Evolutionary conservation across 2,888 invertebrate species (phyloP).

Genomic region (Dermolepida albohirtum): DNA sequence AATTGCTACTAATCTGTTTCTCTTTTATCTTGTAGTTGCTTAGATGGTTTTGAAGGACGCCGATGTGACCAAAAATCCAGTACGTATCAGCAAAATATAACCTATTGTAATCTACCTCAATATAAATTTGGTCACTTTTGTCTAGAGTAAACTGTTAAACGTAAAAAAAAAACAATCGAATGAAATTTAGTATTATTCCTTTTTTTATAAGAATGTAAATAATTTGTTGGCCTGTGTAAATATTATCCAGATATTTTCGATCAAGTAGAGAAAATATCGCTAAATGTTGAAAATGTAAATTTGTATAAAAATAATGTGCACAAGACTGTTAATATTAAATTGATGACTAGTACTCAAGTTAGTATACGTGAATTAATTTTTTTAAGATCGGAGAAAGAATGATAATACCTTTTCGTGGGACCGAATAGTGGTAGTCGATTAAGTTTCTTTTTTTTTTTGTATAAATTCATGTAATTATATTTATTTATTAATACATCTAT

Average conservation of each 20-base stretch:
- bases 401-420: constrained; percentile 58
- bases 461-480: constrained; percentile 66
- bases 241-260: constrained; percentile 42
- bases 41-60: constrained; percentile 82
- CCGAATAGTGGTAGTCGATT: constrained; percentile 57
- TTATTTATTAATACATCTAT: constrained; percentile 66
- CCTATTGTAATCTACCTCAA: constrained; percentile 43
- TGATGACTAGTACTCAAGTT: constrained; percentile 37
- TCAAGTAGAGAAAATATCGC: constrained; percentile 27
- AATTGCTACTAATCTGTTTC: constrained; percentile 25
- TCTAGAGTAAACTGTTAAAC: constrained; percentile 29
- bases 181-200: constrained; percentile 31
- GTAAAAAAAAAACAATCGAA: neutral
- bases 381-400: constrained; percentile 28
- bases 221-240: constrained; percentile 40
- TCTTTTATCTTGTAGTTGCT: constrained; percentile 72
- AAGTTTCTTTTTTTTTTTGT: constrained; percentile 61
- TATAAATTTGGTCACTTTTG: constrained; percentile 42
- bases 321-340: constrained; percentile 55
- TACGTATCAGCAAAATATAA: constrained; percentile 74
- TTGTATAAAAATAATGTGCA: constrained; percentile 47
- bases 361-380: constrained; percentile 32
- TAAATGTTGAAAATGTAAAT: constrained; percentile 50
- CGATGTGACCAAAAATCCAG: constrained; percentile 85
- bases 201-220: constrained; percentile 30